Evolutionary conservation across 2,888 invertebrate genomes (phyloP).

Genomic region (Stenodera caucasica): DNA sequence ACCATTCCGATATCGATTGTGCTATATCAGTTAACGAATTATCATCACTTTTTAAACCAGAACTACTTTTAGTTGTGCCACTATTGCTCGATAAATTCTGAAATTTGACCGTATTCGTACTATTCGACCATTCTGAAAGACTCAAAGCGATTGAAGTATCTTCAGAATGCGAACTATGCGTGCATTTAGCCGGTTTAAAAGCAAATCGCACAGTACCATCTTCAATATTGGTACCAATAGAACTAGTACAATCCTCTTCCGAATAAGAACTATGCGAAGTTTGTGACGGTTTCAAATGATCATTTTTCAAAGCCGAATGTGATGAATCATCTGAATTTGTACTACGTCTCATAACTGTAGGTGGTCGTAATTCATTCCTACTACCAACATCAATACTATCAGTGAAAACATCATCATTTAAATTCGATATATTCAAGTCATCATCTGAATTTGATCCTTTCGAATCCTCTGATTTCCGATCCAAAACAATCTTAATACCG

Average conservation of each 20-base stretch:
- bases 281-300: conserved; percentile 46
- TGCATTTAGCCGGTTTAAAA: conserved; percentile 77
- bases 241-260: conserved; percentile 69
- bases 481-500: conserved; percentile 52
- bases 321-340: conserved; percentile 54
- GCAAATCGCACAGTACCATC: conserved; percentile 82
- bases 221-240: conserved; percentile 72
- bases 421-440: conserved; percentile 56
- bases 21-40: conserved; percentile 73
- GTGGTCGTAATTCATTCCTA: conserved; percentile 51
- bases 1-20: conserved; percentile 83
- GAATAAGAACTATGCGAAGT: conserved; percentile 70
- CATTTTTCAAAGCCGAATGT: conserved; percentile 45
- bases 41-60: conserved; percentile 75
- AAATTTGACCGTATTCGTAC: conserved; percentile 82
- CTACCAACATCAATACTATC: conserved; percentile 45
- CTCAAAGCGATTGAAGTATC: conserved; percentile 85
- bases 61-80: conserved; percentile 64
- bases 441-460: conserved; percentile 57
- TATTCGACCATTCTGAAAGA: conserved; percentile 86
- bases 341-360: conserved; percentile 52
- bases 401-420: conserved; percentile 56
- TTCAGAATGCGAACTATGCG: conserved; percentile 82
- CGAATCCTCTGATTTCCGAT: conserved; percentile 45
- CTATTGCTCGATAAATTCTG: conserved; percentile 69